Base-by-base conservation (phyloP, 2,888 invertebrate genomes). In the Orthosia cruda region DNA sequence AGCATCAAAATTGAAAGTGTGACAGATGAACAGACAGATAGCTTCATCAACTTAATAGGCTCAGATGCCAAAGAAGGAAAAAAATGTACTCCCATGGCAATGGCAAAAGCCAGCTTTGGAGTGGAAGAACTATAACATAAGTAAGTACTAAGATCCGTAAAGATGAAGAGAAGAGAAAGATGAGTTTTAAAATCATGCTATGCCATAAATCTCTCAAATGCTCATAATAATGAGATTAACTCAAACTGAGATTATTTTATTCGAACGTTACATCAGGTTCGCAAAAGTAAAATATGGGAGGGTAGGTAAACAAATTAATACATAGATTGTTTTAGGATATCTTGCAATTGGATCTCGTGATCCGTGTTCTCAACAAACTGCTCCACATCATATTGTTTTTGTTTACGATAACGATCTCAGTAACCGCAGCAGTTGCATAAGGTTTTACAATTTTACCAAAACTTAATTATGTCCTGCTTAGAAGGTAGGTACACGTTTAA, bases 401-500 rank as follows among this genome's bases (percentile, higher is more conserved):
- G 71, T 83, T 84, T 69, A 54, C 52, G 81, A 86, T 81, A 85
- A 89, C 64, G 61, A 90, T 88, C 84, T 79, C 67, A 50, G 50
- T 72, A 70, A 71, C 67, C 68, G 61, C 77, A 62, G 71, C 26
- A 64, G 81, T 87, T 87, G 70, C 82, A 64, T 83, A 87, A 84
- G 61, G 13, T 83, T 75, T 68, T 83, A 80, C 87, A 84, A 87
- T 83, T 81, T 86, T 49, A 47, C 59, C 58, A 61, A 86, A 86
- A 80, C 74, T 78, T 80, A 78, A 87, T 85, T 90, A 91, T 88
- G 89, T 88, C 85, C 81, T 81, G 86, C 84, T 86, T 79, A 83
- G 74, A 71, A 64, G 69, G 57, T 70, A 64, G 69, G 57, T 70
- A 68, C 45, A 62, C 57, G 57, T 84, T 86, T 82, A 80, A 89